These are phyloP conservation scores for Carapus acus DNA, from an alignment of 2,797 vertebrate genomes.

Conservation along the genomic window DNA sequence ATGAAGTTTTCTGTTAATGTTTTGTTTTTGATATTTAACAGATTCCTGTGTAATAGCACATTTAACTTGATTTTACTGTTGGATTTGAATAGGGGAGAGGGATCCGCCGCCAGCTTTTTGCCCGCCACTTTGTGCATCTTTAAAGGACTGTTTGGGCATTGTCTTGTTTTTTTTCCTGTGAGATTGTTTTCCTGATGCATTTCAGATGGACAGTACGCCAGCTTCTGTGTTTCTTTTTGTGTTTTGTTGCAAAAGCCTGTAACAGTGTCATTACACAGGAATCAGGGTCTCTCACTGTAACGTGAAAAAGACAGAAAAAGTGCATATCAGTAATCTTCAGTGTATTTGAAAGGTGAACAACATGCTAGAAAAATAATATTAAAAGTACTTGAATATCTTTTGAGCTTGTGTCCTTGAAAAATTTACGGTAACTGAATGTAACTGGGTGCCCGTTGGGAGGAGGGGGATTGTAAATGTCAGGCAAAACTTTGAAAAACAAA, in stretches of 20 bases:
- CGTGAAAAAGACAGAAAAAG: constrained; percentile 44
- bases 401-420: constrained; percentile 22
- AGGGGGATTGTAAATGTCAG: too few species aligned
- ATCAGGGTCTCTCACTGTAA: constrained; percentile 61
- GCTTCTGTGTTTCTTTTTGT: constrained; percentile 58
- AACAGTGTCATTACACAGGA: constrained; percentile 69
- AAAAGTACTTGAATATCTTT: constrained; percentile 59
- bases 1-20: constrained; percentile 60
- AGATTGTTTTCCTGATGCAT: constrained; percentile 44
- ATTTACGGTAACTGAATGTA: too few species aligned
- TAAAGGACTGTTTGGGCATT: constrained; percentile 62
- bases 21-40: constrained; percentile 74
- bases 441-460: too few species aligned
- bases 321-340: constrained; percentile 68
- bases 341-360: constrained; percentile 74
- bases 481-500: too few species aligned
- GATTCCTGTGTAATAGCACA: constrained; percentile 73
- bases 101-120: constrained; percentile 21
- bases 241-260: constrained; percentile 56
- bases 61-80: constrained; percentile 48
- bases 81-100: constrained; percentile 27
- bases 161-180: constrained; percentile 45
- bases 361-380: constrained; percentile 60
- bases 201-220: constrained; percentile 41
- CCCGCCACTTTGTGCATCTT: constrained; percentile 44